Conservation (phyloP, 2,797 vertebrate species). For the Hoplostethus mediterraneus region DNA sequence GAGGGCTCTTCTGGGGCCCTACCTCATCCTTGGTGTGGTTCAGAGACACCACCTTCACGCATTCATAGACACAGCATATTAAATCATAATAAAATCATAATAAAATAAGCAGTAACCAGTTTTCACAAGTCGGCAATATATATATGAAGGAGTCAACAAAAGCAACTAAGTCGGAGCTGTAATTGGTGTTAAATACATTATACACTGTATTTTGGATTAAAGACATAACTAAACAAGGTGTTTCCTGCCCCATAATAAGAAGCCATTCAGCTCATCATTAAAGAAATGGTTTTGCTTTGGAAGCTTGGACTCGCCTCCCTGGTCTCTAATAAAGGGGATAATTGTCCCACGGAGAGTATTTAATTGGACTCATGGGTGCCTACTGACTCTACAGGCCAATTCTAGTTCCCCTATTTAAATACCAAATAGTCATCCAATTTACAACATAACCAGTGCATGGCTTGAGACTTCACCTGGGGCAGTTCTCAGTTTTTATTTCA, state of each 20-base stretch:
- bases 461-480: background rate
- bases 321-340: slow-evolving; percentile 21
- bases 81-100: no score
- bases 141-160: no score
- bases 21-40: slow-evolving; percentile 76
- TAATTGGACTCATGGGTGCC: slow-evolving; percentile 8
- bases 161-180: background rate
- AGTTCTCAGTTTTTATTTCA: background rate
- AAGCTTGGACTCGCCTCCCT: slow-evolving; percentile 3
- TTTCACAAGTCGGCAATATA: no score
- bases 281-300: background rate
- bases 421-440: background rate
- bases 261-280: background rate
- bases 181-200: background rate
- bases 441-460: background rate
- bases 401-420: background rate
- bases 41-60: slow-evolving; percentile 84
- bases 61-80: slow-evolving; percentile 24
- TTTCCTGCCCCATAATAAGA: background rate
- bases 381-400: slow-evolving; percentile 2
- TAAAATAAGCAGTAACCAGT: no score
- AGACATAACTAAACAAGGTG: background rate
- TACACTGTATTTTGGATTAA: background rate
- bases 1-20: slow-evolving; percentile 63
- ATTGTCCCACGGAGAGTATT: slow-evolving; percentile 7